A percentile compares a stretch with the other conserved stretches of the same genome.
Evolutionary conservation across 2,797 vertebrate genomes (phyloP).

Genomic region (Smutsia temminckii): DNA sequence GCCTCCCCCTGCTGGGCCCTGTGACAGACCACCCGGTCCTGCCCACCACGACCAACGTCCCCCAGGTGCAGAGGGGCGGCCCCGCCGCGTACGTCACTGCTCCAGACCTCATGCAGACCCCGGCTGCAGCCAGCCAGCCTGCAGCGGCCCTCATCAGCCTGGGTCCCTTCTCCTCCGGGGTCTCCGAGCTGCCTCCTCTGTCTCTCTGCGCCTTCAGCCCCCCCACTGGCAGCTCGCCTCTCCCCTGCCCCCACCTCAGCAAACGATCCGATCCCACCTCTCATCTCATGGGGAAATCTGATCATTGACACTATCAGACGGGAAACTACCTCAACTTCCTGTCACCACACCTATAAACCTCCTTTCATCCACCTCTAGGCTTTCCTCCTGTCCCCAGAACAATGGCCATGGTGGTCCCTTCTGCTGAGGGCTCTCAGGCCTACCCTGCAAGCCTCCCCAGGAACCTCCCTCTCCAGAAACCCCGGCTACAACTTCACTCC

Average conservation of each 20-base stretch:
- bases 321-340: not conserved
- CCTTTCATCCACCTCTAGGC: not conserved
- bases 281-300: not conserved
- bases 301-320: not conserved
- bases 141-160: not conserved
- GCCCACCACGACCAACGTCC: not conserved
- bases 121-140: not conserved
- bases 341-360: not conserved
- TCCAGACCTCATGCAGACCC: not conserved
- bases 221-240: not conserved
- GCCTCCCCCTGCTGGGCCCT: not conserved
- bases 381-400: not conserved
- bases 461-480: not conserved
- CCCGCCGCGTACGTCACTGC: not conserved
- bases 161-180: not conserved
- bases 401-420: not conserved
- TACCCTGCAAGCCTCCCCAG: not conserved
- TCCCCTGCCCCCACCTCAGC: not conserved
- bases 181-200: not conserved
- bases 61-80: not conserved
- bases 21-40: not conserved
- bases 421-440: not conserved
- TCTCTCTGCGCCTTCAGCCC: not conserved
- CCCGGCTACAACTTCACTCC: not conserved
- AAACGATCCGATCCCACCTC: not conserved